These are phyloP conservation scores for Colletes latitarsis DNA, from an alignment of 1,140 invertebrate genomes.

Conservation along the genomic window DNA sequence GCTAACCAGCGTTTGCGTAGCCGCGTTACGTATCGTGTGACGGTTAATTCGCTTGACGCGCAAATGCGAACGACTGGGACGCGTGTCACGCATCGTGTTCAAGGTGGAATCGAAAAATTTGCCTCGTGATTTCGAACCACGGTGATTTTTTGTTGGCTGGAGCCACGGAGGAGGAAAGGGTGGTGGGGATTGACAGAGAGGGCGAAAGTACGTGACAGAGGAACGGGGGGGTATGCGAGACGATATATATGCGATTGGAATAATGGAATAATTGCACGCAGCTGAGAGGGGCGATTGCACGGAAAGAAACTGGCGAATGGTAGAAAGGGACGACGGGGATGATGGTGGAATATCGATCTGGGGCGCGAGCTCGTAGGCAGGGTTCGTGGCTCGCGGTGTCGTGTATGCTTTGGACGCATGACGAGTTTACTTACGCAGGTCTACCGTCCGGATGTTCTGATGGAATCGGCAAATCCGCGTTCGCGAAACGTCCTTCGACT, in stretches of 20 bases:
- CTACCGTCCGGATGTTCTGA: slow-evolving; percentile 4
- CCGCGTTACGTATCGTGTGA: slow-evolving; percentile 22
- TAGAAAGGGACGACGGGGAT: not conserved
- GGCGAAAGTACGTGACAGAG: no score
- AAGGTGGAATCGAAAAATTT: slow-evolving; percentile 40
- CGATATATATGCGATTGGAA: no score
- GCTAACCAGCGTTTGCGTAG: not conserved
- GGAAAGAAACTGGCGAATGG: no score
- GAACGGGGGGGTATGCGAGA: no score
- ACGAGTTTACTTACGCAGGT: slow-evolving; percentile 39
- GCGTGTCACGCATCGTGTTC: slow-evolving; percentile 26
- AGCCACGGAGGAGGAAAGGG: not conserved
- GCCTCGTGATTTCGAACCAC: slow-evolving; percentile 1
- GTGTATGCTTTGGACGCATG: no score
- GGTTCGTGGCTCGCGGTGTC: not conserved
- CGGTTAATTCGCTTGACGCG: slow-evolving; percentile 22
- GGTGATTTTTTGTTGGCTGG: not conserved
- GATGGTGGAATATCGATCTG: slow-evolving; percentile 14
- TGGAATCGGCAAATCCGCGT: not conserved
- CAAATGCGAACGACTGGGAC: slow-evolving; percentile 25
- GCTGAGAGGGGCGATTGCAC: no score
- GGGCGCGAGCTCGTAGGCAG: not conserved
- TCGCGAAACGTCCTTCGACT: not conserved
- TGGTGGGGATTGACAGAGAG: no score
- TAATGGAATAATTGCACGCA: no score